phyloP scores from a whole-genome alignment of 2,113 vertebrate species.

The Notarius quadriscutis region DNA sequence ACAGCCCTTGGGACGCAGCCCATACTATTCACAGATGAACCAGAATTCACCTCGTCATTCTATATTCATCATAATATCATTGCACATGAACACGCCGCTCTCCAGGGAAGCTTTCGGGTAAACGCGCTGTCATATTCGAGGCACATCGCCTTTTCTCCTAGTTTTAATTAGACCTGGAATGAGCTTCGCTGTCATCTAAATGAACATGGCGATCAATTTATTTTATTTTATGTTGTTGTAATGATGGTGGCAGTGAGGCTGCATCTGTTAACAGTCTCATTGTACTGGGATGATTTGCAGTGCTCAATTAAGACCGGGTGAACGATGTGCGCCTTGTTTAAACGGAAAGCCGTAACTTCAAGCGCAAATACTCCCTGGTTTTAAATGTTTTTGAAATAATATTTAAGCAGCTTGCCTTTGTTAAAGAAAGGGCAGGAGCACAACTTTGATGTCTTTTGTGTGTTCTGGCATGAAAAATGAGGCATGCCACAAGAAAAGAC shows the following conservation, averaged over 20 bases:
- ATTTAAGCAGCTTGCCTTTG: neutral
- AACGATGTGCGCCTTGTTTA: neutral
- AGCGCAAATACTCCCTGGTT: neutral
- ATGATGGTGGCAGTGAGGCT: constrained; percentile 70
- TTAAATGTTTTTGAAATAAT: neutral
- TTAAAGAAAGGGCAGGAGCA: neutral
- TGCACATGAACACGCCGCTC: constrained; percentile 67
- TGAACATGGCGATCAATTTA: constrained; percentile 76
- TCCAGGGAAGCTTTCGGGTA: constrained; percentile 67
- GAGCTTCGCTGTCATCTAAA: constrained; percentile 73
- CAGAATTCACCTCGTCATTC: constrained; percentile 59
- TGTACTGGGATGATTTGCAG: constrained; percentile 68
- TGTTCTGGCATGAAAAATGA: neutral
- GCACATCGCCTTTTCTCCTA: constrained; percentile 55
- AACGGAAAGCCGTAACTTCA: neutral
- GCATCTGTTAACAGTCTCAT: constrained; percentile 73
- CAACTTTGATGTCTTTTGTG: constrained; percentile 17
- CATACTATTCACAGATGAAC: constrained; percentile 45
- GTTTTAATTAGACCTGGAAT: constrained; percentile 73
- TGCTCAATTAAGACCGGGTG: constrained; percentile 24
- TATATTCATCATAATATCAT: constrained; percentile 74
- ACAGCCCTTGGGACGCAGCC: constrained; percentile 28
- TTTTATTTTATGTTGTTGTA: constrained; percentile 71
- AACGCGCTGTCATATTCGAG: constrained; percentile 60
- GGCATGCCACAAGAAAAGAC: constrained; percentile 11